Evolutionary conservation across 2,888 invertebrate genomes (phyloP).

Genomic region (Corbicula japonica): DNA sequence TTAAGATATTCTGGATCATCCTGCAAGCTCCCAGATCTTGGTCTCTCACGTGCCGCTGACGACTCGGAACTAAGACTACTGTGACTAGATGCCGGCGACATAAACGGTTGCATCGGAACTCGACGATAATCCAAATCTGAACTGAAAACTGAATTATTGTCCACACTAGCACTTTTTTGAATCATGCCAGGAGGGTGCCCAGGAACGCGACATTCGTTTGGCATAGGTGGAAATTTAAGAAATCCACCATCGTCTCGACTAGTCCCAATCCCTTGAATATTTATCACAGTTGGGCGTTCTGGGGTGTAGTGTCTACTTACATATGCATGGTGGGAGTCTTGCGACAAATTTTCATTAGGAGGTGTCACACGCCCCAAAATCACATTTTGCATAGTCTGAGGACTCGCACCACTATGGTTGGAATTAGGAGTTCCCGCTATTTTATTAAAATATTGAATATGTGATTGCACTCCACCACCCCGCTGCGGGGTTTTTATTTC

Average conservation of each 20-base stretch:
- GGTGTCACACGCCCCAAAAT: slow-evolving; percentile 43
- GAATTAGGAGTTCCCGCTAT: slow-evolving; percentile 41
- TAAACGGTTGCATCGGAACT: slow-evolving; percentile 49
- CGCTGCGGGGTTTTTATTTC: slow-evolving; percentile 50
- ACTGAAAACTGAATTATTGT: slow-evolving; percentile 59
- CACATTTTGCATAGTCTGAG: slow-evolving; percentile 24
- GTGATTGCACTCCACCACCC: slow-evolving; percentile 59
- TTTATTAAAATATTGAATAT: slow-evolving; percentile 63
- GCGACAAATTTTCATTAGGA: slow-evolving; percentile 14
- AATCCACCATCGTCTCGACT: slow-evolving; percentile 68
- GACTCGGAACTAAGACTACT: slow-evolving; percentile 78
- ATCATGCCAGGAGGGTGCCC: slow-evolving; percentile 61
- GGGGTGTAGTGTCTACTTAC: slow-evolving; percentile 42
- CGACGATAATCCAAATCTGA: slow-evolving; percentile 64
- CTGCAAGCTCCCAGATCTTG: slow-evolving; percentile 74
- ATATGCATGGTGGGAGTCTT: slow-evolving; percentile 23
- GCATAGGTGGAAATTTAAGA: slow-evolving; percentile 66
- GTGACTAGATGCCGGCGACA: slow-evolving; percentile 80
- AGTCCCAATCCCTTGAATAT: slow-evolving; percentile 48
- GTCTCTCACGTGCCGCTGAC: slow-evolving; percentile 62
- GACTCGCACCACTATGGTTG: slow-evolving; percentile 25
- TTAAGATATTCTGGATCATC: slow-evolving; percentile 79
- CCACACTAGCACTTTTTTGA: slow-evolving; percentile 61
- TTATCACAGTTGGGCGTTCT: slow-evolving; percentile 65
- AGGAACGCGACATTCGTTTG: slow-evolving; percentile 66